Conservation (phyloP, 2,888 invertebrate genomes). For the Anthophora plumipes region DNA sequence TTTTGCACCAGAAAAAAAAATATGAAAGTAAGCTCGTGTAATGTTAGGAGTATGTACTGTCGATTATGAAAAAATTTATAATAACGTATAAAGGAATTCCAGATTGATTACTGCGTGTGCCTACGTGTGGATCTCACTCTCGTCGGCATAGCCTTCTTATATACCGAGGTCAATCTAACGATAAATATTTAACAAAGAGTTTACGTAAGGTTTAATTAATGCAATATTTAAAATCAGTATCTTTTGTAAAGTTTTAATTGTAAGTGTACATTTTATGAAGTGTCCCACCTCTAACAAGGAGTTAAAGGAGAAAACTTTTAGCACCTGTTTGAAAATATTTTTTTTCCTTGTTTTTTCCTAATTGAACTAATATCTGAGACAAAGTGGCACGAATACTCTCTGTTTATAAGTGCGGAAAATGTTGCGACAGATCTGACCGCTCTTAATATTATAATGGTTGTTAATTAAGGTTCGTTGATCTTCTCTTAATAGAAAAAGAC, state of each 20-base stretch:
- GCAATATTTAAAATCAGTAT: constrained; percentile 50
- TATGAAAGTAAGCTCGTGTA: constrained; percentile 52
- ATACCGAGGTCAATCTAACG: constrained; percentile 47
- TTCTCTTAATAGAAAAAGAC: constrained; percentile 65
- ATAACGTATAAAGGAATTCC: constrained; percentile 41
- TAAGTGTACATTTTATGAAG: constrained; percentile 54
- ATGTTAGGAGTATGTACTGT: constrained; percentile 39
- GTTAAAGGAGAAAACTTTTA: constrained; percentile 41
- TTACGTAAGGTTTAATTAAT: constrained; percentile 56
- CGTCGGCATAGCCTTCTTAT: constrained; percentile 61
- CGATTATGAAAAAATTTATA: constrained; percentile 42
- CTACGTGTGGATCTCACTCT: constrained; percentile 67
- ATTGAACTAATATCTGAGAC: constrained; percentile 34
- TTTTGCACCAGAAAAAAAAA: constrained; percentile 39
- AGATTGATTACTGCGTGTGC: constrained; percentile 58
- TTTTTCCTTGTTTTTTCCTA: constrained; percentile 34
- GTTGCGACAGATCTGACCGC: constrained; percentile 73
- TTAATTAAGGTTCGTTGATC: constrained; percentile 77
- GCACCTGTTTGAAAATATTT: constrained; percentile 26
- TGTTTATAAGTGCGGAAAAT: constrained; percentile 59
- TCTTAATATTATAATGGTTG: constrained; percentile 80
- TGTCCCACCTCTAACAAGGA: constrained; percentile 30
- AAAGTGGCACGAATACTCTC: constrained; percentile 64
- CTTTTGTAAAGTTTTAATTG: constrained; percentile 66
- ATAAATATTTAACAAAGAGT: constrained; percentile 44